Evolutionary conservation across 1,140 invertebrate species (phyloP), one percentile per base, ranked within the genome.

Genomic region (Saccostrea cuccullata): DNA sequence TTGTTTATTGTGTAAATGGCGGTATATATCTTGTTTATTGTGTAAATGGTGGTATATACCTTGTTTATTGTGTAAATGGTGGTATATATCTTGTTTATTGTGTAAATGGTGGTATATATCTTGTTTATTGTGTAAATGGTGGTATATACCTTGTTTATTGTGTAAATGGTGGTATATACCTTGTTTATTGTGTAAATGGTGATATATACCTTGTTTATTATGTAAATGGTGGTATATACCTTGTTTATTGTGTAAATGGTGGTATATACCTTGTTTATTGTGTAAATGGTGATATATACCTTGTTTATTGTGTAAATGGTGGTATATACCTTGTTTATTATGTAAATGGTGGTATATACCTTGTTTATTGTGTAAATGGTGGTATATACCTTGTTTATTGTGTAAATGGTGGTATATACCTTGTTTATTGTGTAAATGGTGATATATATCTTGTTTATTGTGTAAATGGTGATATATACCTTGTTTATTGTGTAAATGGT

Each of bases 1-100:
- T 98, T 96, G 92, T 97, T 97, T 55, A 98, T 96, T 26, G 98
- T 97, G 93, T 96, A 98, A 26, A 97, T 97, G 15, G 97, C 97
- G 0, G 97, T 97, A n/a, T n/a, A n/a, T n/a, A n/a, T n/a, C n/a
- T n/a, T n/a, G n/a, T n/a, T n/a, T n/a, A 47, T 11, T 47, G 47
- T 67, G 60, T 64, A n/a, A 20, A n/a, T 12, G 60, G 12, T 0
- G n/a, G n/a, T 30, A 70, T 56, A 87, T 85, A 92, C 93, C 93
- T 98, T 96, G 92, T 97, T 97, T 55, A 98, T 96, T 26, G 98
- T 97, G 93, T 96, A 98, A 26, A 97, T 97, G 15, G 97, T 97
- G 0, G 97, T 97, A n/a, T n/a, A n/a, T n/a, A n/a, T n/a, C n/a
- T n/a, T n/a, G n/a, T n/a, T n/a, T n/a, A 47, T 11, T 47, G 47